A percentile compares a stretch with the other conserved stretches of the same genome.
phyloP scores from a whole-genome alignment of 2,797 vertebrate genomes.

The Antrozous pallidus region DNA sequence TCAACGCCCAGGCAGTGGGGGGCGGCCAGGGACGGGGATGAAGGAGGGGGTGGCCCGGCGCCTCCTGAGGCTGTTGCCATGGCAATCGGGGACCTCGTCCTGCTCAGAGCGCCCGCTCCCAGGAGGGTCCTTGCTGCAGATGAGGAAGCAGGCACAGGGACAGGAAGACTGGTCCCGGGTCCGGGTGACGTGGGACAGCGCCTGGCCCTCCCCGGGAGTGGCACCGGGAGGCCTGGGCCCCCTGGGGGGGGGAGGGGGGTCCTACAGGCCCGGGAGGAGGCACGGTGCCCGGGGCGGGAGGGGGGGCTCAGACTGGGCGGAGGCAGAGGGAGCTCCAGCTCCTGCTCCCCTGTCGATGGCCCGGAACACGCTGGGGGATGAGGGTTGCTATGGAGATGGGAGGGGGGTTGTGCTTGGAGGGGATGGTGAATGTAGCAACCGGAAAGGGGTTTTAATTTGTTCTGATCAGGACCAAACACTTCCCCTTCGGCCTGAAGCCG shows the following conservation, averaged over 20 bases:
- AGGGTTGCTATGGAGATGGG: background rate
- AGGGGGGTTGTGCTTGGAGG: background rate
- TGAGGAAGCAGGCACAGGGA: background rate
- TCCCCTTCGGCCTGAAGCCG: rapidly evolving
- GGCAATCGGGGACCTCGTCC: rapidly evolving
- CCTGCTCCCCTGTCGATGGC: rapidly evolving
- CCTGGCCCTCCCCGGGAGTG: background rate
- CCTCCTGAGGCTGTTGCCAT: rapidly evolving
- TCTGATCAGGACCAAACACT: too few species aligned
- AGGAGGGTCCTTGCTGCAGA: background rate
- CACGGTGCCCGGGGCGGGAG: rapidly evolving
- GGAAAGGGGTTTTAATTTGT: too few species aligned
- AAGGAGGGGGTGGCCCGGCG: rapidly evolving
- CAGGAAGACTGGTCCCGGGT: background rate
- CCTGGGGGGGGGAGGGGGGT: background rate
- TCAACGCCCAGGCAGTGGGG: background rate
- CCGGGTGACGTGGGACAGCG: rapidly evolving
- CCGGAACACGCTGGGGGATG: rapidly evolving
- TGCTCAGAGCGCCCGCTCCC: rapidly evolving
- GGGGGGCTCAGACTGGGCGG: rapidly evolving
- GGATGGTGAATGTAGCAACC: rapidly evolving
- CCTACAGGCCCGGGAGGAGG: background rate
- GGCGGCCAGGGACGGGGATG: rapidly evolving
- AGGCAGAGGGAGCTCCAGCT: background rate
- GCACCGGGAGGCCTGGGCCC: too few species aligned